Conservation (phyloP, 2,797 vertebrate genomes). For the Graptemys geographica region DNA sequence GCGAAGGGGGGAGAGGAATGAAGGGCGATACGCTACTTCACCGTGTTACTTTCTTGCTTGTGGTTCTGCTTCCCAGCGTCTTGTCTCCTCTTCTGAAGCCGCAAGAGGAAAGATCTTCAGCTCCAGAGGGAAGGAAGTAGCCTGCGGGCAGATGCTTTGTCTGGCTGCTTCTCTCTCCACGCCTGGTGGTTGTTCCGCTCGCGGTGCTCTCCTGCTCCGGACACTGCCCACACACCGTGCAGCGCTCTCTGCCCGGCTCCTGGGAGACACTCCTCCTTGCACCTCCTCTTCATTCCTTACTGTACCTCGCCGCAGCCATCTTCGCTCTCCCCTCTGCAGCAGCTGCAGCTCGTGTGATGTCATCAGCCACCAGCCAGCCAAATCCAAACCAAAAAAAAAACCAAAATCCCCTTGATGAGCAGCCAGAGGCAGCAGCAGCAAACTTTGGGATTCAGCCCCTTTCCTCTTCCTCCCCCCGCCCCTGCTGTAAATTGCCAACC, state of each 20-base stretch:
- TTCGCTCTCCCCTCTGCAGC: slow-evolving; percentile 56
- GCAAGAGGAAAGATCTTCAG: not conserved
- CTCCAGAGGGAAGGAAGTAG: not conserved
- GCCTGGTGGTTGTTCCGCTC: not conserved
- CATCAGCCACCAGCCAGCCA: slow-evolving; percentile 40
- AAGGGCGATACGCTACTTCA: not conserved
- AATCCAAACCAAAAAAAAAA: not conserved
- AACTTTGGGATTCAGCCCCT: not conserved
- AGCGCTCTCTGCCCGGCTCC: not conserved
- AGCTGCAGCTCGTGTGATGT: slow-evolving; percentile 70
- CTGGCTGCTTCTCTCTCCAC: not conserved
- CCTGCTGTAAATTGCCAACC: not conserved
- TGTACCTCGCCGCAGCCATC: slow-evolving; percentile 56
- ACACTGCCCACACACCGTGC: not conserved
- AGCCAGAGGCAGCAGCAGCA: not conserved
- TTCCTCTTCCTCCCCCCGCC: not conserved
- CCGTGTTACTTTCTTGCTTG: not conserved
- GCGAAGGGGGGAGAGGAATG: not conserved
- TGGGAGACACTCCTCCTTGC: not conserved
- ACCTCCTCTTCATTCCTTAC: not conserved
- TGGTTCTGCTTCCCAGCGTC: slow-evolving; percentile 40
- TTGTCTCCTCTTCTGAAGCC: not conserved
- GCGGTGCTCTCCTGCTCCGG: not conserved
- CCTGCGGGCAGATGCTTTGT: not conserved
- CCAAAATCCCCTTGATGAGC: not conserved